Percentiles rank a stretch among this genome's conserved stretches.
Evolutionary conservation across 2,113 vertebrate species (phyloP).

Genomic region (Bos javanicus): DNA sequence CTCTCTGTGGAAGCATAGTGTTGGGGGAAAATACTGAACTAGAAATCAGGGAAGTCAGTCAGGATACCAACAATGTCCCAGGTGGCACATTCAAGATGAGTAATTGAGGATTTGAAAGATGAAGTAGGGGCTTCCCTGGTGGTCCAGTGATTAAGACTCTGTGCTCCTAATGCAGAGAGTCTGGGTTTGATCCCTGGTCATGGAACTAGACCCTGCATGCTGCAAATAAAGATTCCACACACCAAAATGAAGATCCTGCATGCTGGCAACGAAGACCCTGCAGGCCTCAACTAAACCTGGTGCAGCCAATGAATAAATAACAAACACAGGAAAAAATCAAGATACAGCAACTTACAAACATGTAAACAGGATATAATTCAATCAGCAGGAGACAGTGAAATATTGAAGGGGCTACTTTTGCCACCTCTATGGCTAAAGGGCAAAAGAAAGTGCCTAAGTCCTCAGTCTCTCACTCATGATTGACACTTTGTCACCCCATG

Average conservation of each 20-base stretch:
- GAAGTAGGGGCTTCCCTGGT: not conserved
- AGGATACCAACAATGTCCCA: not conserved
- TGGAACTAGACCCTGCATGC: not conserved
- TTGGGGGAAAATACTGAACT: not conserved
- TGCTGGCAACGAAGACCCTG: rapidly evolving
- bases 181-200: not conserved
- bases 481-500: rapidly evolving
- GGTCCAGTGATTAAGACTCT: not conserved
- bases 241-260: not conserved
- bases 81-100: not conserved
- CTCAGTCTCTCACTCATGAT: not conserved
- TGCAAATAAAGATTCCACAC: not conserved
- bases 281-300: not conserved
- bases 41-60: not conserved
- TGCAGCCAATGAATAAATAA: not conserved
- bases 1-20: not conserved
- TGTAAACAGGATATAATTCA: not conserved
- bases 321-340: not conserved
- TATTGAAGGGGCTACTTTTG: not conserved
- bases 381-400: not conserved
- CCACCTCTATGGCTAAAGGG: rapidly evolving
- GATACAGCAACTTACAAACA: not conserved
- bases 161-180: not conserved
- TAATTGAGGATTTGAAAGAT: not conserved
- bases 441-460: not conserved